Evolutionary conservation across 2,797 vertebrate genomes (phyloP), one percentile per base, ranked within the genome.

Genomic region (Silurus lanzhouensis): DNA sequence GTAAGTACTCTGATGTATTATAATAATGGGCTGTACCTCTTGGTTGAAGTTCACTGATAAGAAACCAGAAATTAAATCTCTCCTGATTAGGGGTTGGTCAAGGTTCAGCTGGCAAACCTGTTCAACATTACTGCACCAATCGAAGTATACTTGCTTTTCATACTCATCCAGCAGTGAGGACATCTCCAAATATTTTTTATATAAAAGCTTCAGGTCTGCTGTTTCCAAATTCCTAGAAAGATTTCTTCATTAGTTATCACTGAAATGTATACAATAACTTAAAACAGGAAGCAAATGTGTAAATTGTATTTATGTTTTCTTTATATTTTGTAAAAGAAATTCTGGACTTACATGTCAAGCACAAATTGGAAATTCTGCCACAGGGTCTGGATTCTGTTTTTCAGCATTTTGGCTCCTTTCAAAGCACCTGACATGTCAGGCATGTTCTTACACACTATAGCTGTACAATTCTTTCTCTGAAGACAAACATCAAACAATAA

Each of bases 21-120:
- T 67, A 80, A 27, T 79, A 70, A 84, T 17, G 83, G 31, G 61
- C 58, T 55, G 83, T 91, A 96, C 95, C 93, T 97, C 91, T 81
- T 93, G 92, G 90, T 94, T 94, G 91, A 98, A 96, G 91, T 96
- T 98, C 86, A 97, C 94, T 74, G 89, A 94, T 61, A 96, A 92
- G 78, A 97, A 90, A 72, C 90, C 91, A 86, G 94, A 93, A 83
- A 90, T 20, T n/a, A 70, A 64, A 89, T 93, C 93, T 91, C 87
- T 87, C 74, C 89, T 94, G 88, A 96, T 89, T 75, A 98, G 92
- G 7, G 94, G 92, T 89, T 95, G 95, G 83, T 96, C 94, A 90
- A 97, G 93, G 92, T 95, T 96, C 85, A 96, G 94, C 76, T 92
- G 92, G 88, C 95, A 97, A 71, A 92, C 88, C 85, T 94, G 87